Conservation (phyloP, 1,140 invertebrate genomes). For the Cydia amplana region DNA sequence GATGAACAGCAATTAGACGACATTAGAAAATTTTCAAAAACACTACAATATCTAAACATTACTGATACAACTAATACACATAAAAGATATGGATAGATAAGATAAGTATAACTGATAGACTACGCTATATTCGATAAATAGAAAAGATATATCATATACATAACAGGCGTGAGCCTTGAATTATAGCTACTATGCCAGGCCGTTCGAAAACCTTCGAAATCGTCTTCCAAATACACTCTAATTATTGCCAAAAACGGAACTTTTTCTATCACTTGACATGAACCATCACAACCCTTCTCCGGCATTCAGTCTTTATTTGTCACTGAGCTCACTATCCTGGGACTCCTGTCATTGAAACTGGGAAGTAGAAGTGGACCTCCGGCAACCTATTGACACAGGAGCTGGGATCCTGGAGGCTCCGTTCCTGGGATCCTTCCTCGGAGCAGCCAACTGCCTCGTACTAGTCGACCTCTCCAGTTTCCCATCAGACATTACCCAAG, state of each 20-base stretch:
- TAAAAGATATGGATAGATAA: slow-evolving; percentile 31
- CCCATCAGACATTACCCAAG: slow-evolving; percentile 87
- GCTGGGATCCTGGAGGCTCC: slow-evolving; percentile 80
- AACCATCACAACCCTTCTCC: slow-evolving; percentile 36
- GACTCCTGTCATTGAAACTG: slow-evolving; percentile 68
- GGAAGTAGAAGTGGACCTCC: slow-evolving; percentile 71
- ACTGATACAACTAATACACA: slow-evolving; percentile 11
- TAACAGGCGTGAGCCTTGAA: slow-evolving; percentile 10
- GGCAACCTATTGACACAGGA: slow-evolving; percentile 76
- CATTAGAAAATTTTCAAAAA: slow-evolving; percentile 27
- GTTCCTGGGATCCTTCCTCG: slow-evolving; percentile 80
- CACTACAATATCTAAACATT: slow-evolving; percentile 20
- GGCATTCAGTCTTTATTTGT: slow-evolving; percentile 52
- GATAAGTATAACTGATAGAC: slow-evolving; percentile 25
- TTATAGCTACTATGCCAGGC: slow-evolving; percentile 29
- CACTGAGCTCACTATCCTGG: slow-evolving; percentile 39
- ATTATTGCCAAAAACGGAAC: slow-evolving; percentile 39
- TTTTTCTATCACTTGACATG: slow-evolving; percentile 42
- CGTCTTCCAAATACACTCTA: slow-evolving; percentile 30
- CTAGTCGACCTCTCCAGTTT: slow-evolving; percentile 80
- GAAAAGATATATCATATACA: slow-evolving; percentile 23
- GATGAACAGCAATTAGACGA: slow-evolving; percentile 21
- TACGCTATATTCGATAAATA: slow-evolving; percentile 32
- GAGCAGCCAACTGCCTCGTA: slow-evolving; percentile 73
- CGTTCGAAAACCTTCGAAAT: slow-evolving; percentile 7